Evolutionary conservation across 2,888 invertebrate species (phyloP).

Genomic region (Melinaea marsaeus): DNA sequence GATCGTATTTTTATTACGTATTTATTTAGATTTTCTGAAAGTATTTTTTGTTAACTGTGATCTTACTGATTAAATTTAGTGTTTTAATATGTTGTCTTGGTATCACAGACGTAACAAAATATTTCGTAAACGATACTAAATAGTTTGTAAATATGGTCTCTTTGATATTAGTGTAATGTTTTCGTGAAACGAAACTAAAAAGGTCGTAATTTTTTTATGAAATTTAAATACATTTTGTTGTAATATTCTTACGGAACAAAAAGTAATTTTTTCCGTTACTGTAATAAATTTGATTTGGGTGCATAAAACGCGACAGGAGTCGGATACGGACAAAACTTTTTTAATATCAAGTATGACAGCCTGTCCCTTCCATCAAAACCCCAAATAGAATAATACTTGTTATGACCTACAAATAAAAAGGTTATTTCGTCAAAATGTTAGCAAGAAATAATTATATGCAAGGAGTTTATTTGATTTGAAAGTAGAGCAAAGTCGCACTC

Average conservation of each 20-base stretch:
- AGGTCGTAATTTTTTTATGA: neutral
- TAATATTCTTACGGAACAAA: slow-evolving; percentile 13
- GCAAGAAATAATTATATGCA: neutral
- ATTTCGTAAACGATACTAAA: neutral
- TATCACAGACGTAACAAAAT: neutral
- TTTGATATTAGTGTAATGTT: too few relatives aligned
- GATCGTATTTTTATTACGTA: slow-evolving; percentile 25
- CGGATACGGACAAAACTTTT: slow-evolving; percentile 65
- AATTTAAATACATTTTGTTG: neutral
- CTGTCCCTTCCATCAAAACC: slow-evolving; percentile 61
- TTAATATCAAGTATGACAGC: slow-evolving; percentile 69
- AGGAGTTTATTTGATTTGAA: neutral
- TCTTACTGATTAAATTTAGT: neutral
- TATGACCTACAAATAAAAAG: neutral
- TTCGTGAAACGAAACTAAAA: too few relatives aligned
- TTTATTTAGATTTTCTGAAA: slow-evolving; percentile 18
- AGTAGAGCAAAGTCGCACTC: slow-evolving; percentile 1
- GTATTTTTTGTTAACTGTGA: slow-evolving; percentile 17
- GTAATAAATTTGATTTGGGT: slow-evolving; percentile 29
- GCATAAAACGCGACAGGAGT: slow-evolving; percentile 33
- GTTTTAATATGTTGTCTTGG: too few relatives aligned
- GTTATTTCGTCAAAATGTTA: neutral
- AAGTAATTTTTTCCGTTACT: neutral
- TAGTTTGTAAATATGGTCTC: neutral
- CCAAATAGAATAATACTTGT: neutral